Evolutionary conservation across 2,888 invertebrate species (phyloP), one percentile per base, ranked within the genome.

Genomic region (Lycocerus yunnanus): DNA sequence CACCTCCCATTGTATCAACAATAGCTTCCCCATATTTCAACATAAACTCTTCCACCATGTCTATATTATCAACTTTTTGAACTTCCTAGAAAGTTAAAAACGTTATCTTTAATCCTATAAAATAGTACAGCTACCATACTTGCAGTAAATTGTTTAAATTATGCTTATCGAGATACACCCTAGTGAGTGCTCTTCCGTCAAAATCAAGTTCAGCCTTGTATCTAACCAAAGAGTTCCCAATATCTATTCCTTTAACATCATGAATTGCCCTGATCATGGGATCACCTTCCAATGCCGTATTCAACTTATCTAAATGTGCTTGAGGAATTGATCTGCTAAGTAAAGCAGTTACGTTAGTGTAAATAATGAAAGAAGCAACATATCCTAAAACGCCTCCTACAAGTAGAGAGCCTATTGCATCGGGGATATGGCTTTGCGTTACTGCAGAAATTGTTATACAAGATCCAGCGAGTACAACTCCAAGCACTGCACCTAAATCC

Each of bases 131-230:
- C 8, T 2, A 10, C 3, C 6, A n/a, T 63, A 95, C 96, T 89
- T 94, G 91, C 72, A 97, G 86, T 83, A 97, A 88, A 65, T 88
- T 88, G 83, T 93, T 93, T 76, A 98, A 88, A 86, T 99, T 96
- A 84, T 96, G 95, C 83, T 96, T 96, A 84, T 97, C 96, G 81
- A 99, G 90, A 88, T 99, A 99, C 2, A 94, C 93, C 80, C 96
- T 91, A 0, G 98, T 96, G 69, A 99, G 89, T 87, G 98, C 97
- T 82, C 96, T 91, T 9, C 99, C 99, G 88, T 99, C 98, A 86
- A 99, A 98, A 89, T 99, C 99, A 79, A 99, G 91, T 89, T 99
- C 99, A 66, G 99, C 99, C 90, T 99, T 99, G 89, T 99, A 99
- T 82, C 98, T 91, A 77, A 98, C 95, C 74, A 97, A 90, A 82